A percentile compares a stretch with the other conserved stretches of the same genome.
Evolutionary conservation across 2,113 vertebrate genomes (phyloP).

Genomic region (Clinocottus analis): DNA sequence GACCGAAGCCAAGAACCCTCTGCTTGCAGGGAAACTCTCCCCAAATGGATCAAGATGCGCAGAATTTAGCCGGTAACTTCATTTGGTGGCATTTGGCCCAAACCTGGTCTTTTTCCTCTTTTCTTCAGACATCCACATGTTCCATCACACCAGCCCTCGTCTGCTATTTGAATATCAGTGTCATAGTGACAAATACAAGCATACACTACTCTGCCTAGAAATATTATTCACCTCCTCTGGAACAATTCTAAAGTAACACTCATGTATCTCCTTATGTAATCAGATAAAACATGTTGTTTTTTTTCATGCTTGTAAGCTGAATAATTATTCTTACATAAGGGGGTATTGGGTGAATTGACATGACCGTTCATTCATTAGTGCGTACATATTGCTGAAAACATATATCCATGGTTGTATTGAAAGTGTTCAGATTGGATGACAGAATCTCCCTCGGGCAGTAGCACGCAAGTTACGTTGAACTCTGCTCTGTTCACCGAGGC

Average conservation of each 20-base stretch:
- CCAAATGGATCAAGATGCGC: neutral
- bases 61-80: neutral
- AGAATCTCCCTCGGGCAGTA: constrained; percentile 26
- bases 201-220: constrained; percentile 42
- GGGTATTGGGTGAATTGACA: neutral
- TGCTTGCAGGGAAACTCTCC: neutral
- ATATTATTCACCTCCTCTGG: constrained; percentile 24
- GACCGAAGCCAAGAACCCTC: neutral
- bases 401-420: constrained; percentile 10
- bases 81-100: constrained; percentile 24
- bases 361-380: neutral
- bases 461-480: constrained; percentile 26
- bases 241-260: constrained; percentile 10
- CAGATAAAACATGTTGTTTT: neutral
- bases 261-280: constrained; percentile 12
- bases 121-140: constrained; percentile 33
- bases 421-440: constrained; percentile 18
- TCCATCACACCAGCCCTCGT: constrained; percentile 36
- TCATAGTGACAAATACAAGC: constrained; percentile 40
- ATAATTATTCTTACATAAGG: neutral
- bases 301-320: constrained; percentile 5
- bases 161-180: constrained; percentile 38
- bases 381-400: neutral
- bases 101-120: constrained; percentile 39
- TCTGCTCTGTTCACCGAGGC: constrained; percentile 35